phyloP scores from a whole-genome alignment of 2,113 vertebrate species.

The Alaudala cheleensis region DNA sequence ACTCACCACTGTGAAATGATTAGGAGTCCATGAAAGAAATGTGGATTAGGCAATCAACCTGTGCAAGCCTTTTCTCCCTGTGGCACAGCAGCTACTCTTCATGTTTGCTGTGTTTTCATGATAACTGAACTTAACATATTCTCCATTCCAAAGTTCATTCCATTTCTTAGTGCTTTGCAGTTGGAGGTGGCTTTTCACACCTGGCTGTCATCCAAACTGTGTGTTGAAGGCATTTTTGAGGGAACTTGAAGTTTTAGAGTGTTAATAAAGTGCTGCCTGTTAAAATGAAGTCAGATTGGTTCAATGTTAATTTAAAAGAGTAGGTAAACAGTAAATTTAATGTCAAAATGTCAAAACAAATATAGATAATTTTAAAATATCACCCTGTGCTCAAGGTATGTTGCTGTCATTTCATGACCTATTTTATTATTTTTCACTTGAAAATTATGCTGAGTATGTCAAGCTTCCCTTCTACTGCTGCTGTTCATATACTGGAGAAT shows the following conservation, averaged over 20 bases:
- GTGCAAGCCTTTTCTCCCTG: background rate
- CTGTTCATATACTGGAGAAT: background rate
- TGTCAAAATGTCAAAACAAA: background rate
- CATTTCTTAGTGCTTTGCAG: background rate
- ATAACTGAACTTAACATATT: background rate
- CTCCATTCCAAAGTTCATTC: background rate
- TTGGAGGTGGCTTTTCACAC: background rate
- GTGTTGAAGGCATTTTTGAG: background rate
- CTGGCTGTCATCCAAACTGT: constrained; percentile 11
- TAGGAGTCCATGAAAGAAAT: background rate
- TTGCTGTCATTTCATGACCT: background rate
- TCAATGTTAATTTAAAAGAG: background rate
- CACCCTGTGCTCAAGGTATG: background rate
- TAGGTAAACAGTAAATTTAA: background rate
- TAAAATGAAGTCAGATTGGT: background rate
- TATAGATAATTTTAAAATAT: background rate
- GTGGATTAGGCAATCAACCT: background rate
- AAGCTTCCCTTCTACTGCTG: background rate
- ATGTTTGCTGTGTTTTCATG: background rate
- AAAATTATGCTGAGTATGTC: background rate
- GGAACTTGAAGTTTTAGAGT: background rate
- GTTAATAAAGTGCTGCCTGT: background rate
- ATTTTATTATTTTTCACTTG: background rate
- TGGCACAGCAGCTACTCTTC: background rate
- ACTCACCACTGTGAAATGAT: background rate